These are phyloP conservation scores for Elachura formosa DNA, from an alignment of 2,113 vertebrate species.

Conservation along the genomic window DNA sequence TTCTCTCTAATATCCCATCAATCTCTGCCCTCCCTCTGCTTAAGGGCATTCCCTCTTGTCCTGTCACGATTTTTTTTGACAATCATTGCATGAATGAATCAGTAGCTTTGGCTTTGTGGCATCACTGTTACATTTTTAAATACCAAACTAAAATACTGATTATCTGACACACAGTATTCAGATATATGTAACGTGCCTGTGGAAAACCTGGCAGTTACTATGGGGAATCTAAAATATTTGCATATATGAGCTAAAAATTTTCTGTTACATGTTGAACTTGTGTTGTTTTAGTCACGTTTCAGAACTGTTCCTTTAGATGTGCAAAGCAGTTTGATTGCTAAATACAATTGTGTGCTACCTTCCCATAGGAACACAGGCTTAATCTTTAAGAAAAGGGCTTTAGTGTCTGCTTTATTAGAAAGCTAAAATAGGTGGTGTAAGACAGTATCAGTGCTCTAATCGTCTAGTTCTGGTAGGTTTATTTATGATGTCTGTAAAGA, in stretches of 20 bases:
- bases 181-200: neutral
- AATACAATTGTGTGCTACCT: neutral
- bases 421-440: neutral
- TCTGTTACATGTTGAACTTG: neutral
- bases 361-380: neutral
- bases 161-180: neutral
- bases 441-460: neutral
- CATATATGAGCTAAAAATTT: neutral
- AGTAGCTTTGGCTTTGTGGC: neutral
- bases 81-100: neutral
- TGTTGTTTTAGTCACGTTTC: neutral
- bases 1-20: neutral
- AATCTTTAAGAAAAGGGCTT: neutral
- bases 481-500: neutral
- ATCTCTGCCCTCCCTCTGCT: neutral
- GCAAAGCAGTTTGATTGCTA: neutral
- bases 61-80: neutral
- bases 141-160: neutral
- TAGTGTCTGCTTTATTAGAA: neutral
- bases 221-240: neutral
- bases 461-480: neutral
- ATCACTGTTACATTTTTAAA: neutral
- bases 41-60: neutral
- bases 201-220: neutral
- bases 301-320: neutral